These are phyloP conservation scores for Brachycybe producta DNA, from an alignment of 2,888 invertebrate genomes.

Conservation along the genomic window DNA sequence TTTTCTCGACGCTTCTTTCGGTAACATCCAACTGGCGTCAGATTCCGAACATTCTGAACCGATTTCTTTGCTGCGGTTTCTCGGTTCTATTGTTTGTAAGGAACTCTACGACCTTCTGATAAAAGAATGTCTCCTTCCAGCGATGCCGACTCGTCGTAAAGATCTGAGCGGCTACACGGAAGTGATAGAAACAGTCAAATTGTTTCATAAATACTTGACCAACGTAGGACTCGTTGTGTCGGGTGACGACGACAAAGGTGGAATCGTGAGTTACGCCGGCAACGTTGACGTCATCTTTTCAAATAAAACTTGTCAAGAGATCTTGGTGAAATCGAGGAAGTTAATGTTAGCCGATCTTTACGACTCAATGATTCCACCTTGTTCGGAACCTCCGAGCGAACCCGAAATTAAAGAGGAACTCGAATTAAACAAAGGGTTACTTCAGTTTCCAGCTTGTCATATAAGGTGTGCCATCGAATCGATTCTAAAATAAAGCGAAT, in stretches of 20 bases:
- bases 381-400: too few species aligned
- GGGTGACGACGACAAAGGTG: constrained; percentile 35
- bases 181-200: constrained; percentile 48
- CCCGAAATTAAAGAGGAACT: constrained; percentile 23
- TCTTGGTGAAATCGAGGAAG: constrained; percentile 50
- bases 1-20: constrained; percentile 42
- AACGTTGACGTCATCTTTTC: constrained; percentile 64
- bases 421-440: constrained; percentile 31
- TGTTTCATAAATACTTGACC: constrained; percentile 51
- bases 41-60: constrained; percentile 19
- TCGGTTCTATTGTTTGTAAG: constrained; percentile 40
- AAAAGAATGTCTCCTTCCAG: constrained; percentile 56
- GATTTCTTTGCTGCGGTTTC: constrained; percentile 40
- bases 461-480: too few species aligned
- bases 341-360: constrained; percentile 73
- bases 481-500: too few species aligned
- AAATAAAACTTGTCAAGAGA: constrained; percentile 57
- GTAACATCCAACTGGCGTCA: constrained; percentile 39
- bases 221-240: constrained; percentile 46
- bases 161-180: constrained; percentile 52
- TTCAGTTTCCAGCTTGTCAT: constrained; percentile 40
- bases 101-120: constrained; percentile 53
- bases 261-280: constrained; percentile 53
- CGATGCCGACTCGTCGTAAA: constrained; percentile 60
- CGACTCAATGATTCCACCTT: constrained; percentile 30